Conservation (phyloP, 2,888 invertebrate genomes). For the Diaprepes abbreviatus region DNA sequence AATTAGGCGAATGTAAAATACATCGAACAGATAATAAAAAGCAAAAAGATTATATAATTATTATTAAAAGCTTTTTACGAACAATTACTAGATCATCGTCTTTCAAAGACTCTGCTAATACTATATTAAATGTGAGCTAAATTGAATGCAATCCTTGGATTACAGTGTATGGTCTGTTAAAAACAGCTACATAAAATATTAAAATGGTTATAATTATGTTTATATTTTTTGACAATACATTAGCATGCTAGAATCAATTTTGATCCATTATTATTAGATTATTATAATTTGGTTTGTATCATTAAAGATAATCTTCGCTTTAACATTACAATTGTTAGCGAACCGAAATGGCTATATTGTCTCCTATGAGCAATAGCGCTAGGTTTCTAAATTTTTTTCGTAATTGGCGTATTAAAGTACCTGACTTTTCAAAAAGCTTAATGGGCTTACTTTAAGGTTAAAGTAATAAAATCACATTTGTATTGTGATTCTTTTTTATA, state of each 20-base stretch:
- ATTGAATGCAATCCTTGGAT: slow-evolving; percentile 55
- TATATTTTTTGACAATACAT: slow-evolving; percentile 42
- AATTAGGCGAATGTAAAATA: slow-evolving; percentile 43
- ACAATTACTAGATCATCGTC: slow-evolving; percentile 57
- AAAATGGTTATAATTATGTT: slow-evolving; percentile 48
- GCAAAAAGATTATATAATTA: slow-evolving; percentile 56
- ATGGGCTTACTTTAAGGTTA: slow-evolving; percentile 34
- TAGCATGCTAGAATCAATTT: slow-evolving; percentile 41
- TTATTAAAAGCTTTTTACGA: slow-evolving; percentile 55
- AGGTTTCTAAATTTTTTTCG: slow-evolving; percentile 41
- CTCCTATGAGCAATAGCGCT: slow-evolving; percentile 59
- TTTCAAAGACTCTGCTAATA: slow-evolving; percentile 54
- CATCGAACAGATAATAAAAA: slow-evolving; percentile 50
- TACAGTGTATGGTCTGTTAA: slow-evolving; percentile 59
- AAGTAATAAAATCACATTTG: slow-evolving; percentile 29
- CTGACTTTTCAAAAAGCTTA: slow-evolving; percentile 28
- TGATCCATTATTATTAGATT: slow-evolving; percentile 33
- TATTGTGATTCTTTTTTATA: slow-evolving; percentile 16
- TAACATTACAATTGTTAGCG: slow-evolving; percentile 15
- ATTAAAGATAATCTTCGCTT: slow-evolving; percentile 12
- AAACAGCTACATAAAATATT: slow-evolving; percentile 49
- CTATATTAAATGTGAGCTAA: slow-evolving; percentile 60
- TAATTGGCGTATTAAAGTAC: slow-evolving; percentile 3
- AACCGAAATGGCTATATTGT: slow-evolving; percentile 56
- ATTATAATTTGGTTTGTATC: slow-evolving; percentile 13